These are phyloP conservation scores for Meda fulgida DNA, from an alignment of 2,797 vertebrate genomes.

Conservation along the genomic window DNA sequence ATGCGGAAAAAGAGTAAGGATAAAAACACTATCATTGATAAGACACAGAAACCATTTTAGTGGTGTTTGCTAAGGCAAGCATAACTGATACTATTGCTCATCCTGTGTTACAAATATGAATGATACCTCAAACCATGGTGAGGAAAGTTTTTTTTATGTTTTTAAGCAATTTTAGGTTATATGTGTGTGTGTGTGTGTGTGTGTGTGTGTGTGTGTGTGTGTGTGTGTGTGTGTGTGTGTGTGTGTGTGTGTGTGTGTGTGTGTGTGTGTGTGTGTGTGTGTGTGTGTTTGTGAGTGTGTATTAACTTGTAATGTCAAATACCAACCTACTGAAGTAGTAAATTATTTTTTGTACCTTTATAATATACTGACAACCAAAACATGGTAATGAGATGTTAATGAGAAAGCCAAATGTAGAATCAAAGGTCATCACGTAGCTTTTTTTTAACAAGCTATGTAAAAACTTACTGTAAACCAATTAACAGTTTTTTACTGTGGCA, in stretches of 20 bases:
- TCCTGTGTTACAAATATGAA: neutral
- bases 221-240: too few species aligned
- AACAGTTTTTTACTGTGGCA: too few species aligned
- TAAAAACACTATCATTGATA: neutral
- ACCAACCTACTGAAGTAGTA: neutral
- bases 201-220: too few species aligned
- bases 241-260: too few species aligned
- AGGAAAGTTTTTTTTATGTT: neutral
- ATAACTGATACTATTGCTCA: neutral
- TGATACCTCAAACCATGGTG: neutral
- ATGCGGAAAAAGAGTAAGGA: conserved; percentile 82
- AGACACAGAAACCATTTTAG: neutral
- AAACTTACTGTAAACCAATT: too few species aligned
- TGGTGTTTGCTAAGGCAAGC: neutral
- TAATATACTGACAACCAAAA: neutral
- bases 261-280: too few species aligned
- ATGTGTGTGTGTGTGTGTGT: too few species aligned
- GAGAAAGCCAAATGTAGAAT: neutral
- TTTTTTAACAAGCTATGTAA: too few species aligned
- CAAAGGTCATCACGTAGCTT: neutral
- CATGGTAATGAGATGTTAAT: neutral
- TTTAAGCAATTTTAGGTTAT: neutral
- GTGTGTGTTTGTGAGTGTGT: too few species aligned
- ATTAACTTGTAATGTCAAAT: neutral
- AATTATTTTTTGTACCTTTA: neutral